These are phyloP conservation scores for Colinus virginianus DNA, from an alignment of 2,113 vertebrate species.

Conservation along the genomic window DNA sequence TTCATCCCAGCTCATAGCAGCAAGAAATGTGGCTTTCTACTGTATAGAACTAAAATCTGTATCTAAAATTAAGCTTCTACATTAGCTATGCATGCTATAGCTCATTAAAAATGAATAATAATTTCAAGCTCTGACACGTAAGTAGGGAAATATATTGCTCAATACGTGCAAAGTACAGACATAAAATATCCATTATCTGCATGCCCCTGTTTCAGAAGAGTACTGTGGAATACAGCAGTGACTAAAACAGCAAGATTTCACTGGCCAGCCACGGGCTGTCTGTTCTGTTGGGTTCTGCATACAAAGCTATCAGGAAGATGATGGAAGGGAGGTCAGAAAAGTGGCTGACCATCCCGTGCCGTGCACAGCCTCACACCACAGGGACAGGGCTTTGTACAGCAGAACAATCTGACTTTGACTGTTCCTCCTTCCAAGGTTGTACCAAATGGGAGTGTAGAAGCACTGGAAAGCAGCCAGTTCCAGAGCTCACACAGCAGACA, in stretches of 20 bases:
- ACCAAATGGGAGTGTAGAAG: background rate
- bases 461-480: background rate
- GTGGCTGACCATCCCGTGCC: background rate
- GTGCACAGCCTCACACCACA: fast-evolving
- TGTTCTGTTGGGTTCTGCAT: background rate
- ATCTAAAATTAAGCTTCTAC: constrained; percentile 15
- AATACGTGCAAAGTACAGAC: background rate
- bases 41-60: background rate
- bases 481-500: background rate
- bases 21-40: background rate
- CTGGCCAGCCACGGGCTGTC: background rate
- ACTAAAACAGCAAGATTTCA: background rate
- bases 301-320: background rate
- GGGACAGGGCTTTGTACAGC: background rate
- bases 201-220: background rate
- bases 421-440: constrained; percentile 3
- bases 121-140: constrained; percentile 31
- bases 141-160: constrained; percentile 26
- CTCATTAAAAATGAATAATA: constrained; percentile 52
- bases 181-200: constrained; percentile 19
- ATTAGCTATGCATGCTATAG: constrained; percentile 13
- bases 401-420: background rate
- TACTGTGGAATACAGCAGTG: background rate
- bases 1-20: background rate
- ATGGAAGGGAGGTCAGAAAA: background rate